Conservation (phyloP, 2,113 vertebrate species). For the Dromaius novaehollandiae region DNA sequence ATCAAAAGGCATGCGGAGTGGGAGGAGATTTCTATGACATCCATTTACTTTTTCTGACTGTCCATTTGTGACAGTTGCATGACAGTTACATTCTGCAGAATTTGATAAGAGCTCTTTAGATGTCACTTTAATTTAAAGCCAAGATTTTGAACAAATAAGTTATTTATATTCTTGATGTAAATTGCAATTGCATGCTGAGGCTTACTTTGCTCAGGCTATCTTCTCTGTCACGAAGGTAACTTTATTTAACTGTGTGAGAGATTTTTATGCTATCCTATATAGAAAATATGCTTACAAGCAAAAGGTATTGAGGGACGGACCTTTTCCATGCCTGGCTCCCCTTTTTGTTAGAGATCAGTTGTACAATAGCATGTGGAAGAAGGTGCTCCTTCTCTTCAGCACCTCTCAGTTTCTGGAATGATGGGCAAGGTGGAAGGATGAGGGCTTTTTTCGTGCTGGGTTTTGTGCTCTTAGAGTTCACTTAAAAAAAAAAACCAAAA, state of each 20-base stretch:
- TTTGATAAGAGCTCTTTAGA: slow-evolving; percentile 74
- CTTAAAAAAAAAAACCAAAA: background rate
- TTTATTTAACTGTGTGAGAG: slow-evolving; percentile 23
- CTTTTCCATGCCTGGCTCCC: background rate
- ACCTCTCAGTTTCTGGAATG: background rate
- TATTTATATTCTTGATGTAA: slow-evolving; percentile 78
- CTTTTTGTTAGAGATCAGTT: background rate
- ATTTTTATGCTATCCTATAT: background rate
- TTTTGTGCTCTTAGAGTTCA: background rate
- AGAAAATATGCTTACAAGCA: background rate
- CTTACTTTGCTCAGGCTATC: slow-evolving; percentile 47
- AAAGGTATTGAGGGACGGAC: background rate
- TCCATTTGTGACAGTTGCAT: slow-evolving; percentile 50
- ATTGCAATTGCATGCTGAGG: slow-evolving; percentile 65
- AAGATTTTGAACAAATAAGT: slow-evolving; percentile 69
- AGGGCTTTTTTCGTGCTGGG: background rate
- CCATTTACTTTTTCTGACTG: slow-evolving; percentile 14
- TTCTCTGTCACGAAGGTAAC: background rate
- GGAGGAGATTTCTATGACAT: slow-evolving; percentile 22
- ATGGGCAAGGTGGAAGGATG: background rate
- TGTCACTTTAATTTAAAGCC: slow-evolving; percentile 76
- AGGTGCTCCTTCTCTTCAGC: background rate
- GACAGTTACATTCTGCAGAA: slow-evolving; percentile 60
- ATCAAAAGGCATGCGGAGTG: background rate
- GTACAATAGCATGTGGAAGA: background rate